Evolutionary conservation across 2,888 invertebrate species (phyloP).

Genomic region (Trichogramma dendrolimi): DNA sequence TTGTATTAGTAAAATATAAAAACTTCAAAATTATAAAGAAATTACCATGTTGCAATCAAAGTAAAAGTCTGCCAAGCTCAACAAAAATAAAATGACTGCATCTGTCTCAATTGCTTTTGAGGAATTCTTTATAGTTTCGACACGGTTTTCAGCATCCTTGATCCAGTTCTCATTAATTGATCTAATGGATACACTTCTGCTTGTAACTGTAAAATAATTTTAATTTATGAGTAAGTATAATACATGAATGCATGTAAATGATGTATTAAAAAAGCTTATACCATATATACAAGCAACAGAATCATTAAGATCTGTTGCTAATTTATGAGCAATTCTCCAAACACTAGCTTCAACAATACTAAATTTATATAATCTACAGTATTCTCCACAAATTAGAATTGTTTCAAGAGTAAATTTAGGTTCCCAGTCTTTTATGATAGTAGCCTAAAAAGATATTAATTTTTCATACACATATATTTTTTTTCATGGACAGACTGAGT

Average conservation of each 20-base stretch:
- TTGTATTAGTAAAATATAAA: neutral
- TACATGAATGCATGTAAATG: no score
- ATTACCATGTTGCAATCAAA: conserved; percentile 40
- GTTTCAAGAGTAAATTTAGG: conserved; percentile 33
- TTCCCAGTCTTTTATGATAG: conserved; percentile 34
- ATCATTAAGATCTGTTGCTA: conserved; percentile 38
- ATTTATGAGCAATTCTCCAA: conserved; percentile 42
- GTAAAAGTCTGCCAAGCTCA: conserved; percentile 44
- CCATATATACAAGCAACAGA: conserved; percentile 37
- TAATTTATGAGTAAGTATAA: neutral
- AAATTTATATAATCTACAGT: conserved; percentile 41
- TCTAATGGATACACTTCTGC: conserved; percentile 39
- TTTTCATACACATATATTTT: neutral
- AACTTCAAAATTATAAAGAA: conserved; percentile 1
- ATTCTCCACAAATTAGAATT: conserved; percentile 44
- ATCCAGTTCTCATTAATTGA: conserved; percentile 42
- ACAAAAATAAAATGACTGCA: conserved; percentile 39
- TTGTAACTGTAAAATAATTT: conserved; percentile 34
- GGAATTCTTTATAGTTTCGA: conserved; percentile 28
- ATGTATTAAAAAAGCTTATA: conserved; percentile 13
- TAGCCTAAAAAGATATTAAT: conserved; percentile 28
- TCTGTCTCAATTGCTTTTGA: conserved; percentile 26
- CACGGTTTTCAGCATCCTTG: conserved; percentile 30
- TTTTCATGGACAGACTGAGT: neutral
- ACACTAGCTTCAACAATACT: conserved; percentile 37